phyloP scores from a whole-genome alignment of 2,888 invertebrate species.

The Pandemis cinnamomeana region DNA sequence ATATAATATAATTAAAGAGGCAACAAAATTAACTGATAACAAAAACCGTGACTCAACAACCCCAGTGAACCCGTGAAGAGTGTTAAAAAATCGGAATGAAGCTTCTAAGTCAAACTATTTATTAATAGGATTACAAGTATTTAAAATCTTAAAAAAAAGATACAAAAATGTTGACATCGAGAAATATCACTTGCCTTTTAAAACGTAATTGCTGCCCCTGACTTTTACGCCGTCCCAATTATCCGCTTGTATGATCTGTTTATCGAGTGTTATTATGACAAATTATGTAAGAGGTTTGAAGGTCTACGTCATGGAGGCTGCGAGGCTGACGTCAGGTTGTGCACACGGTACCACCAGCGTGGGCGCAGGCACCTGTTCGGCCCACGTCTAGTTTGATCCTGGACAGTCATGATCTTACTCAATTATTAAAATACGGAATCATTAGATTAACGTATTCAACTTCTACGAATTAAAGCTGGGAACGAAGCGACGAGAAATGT shows the following conservation, averaged over 20 bases:
- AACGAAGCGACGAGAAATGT: constrained; percentile 12
- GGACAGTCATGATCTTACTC: constrained; percentile 40
- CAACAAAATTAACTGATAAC: background rate
- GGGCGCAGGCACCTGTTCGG: constrained; percentile 72
- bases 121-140: too few relatives aligned
- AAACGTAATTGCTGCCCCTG: constrained; percentile 29
- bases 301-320: constrained; percentile 67
- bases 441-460: constrained; percentile 11
- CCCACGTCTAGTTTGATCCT: constrained; percentile 61
- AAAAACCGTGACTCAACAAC: too few relatives aligned
- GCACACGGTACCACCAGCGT: constrained; percentile 79
- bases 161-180: constrained; percentile 3
- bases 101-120: too few relatives aligned
- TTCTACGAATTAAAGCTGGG: constrained; percentile 2
- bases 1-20: too few relatives aligned
- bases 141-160: too few relatives aligned
- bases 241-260: constrained; percentile 27
- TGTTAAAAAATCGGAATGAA: too few relatives aligned
- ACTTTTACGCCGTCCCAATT: constrained; percentile 32
- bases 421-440: constrained; percentile 22
- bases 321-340: constrained; percentile 71
- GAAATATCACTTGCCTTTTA: constrained; percentile 21
- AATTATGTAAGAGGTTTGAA: constrained; percentile 48
- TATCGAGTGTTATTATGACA: constrained; percentile 35
- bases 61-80: too few relatives aligned